phyloP scores from a whole-genome alignment of 2,888 invertebrate species.

The Chelonus formosanus region DNA sequence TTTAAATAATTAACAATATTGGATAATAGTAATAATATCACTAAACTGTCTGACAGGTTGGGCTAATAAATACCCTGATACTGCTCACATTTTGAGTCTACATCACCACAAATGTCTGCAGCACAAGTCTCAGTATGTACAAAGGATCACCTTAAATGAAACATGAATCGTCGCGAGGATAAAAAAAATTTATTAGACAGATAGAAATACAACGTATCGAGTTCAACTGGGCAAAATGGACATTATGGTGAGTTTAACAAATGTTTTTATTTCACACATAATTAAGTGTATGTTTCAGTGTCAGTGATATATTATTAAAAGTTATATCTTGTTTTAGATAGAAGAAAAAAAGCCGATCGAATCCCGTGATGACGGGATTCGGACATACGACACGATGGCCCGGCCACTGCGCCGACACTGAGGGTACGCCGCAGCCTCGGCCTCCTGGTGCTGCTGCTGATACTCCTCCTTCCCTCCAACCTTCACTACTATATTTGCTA shows the following conservation, averaged over 20 bases:
- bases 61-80: neutral
- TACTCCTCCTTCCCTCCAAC: conserved; percentile 25
- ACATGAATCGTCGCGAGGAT: conserved; percentile 6
- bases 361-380: conserved; percentile 37
- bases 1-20: neutral
- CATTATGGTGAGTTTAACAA: too few relatives aligned
- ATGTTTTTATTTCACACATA: too few relatives aligned
- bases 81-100: conserved; percentile 3
- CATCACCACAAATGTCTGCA: conserved; percentile 14
- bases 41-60: neutral
- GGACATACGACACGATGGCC: conserved; percentile 63
- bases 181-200: too few relatives aligned
- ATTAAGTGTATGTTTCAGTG: too few relatives aligned
- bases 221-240: too few relatives aligned
- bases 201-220: too few relatives aligned
- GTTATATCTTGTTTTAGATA: conserved; percentile 16
- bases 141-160: conserved; percentile 6
- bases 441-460: conserved; percentile 57
- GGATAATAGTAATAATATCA: neutral
- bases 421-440: conserved; percentile 63
- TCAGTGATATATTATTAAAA: neutral
- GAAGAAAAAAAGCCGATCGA: conserved; percentile 15
- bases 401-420: conserved; percentile 66
- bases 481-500: conserved; percentile 22
- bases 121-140: conserved; percentile 5